These are phyloP conservation scores for Adelognathus sp. DNA, from an alignment of 2,888 invertebrate species.

Conservation along the genomic window DNA sequence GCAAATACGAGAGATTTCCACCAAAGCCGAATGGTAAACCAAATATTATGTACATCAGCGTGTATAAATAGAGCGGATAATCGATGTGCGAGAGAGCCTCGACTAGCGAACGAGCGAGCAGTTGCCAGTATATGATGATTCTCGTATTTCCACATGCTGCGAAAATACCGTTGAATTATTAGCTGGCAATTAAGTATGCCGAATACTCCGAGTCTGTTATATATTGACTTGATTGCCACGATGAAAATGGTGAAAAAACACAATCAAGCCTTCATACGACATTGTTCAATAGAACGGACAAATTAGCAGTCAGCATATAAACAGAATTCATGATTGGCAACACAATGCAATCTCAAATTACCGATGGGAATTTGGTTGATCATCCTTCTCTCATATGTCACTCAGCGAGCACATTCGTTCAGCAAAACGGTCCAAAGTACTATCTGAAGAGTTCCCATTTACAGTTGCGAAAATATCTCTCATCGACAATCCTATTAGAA, in stretches of 20 bases:
- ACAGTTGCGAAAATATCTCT: background rate
- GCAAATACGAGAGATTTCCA: conserved; percentile 11
- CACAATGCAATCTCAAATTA: too few relatives aligned
- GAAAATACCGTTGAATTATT: conserved; percentile 8
- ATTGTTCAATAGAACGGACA: too few relatives aligned
- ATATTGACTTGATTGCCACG: background rate
- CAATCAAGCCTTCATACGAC: background rate
- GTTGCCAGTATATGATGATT: background rate
- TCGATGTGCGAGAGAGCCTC: conserved; percentile 5
- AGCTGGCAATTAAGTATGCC: conserved; percentile 1
- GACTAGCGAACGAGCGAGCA: background rate
- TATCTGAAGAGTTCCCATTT: background rate
- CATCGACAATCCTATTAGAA: background rate
- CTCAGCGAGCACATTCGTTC: too few relatives aligned
- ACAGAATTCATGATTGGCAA: too few relatives aligned
- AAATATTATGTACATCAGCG: conserved; percentile 22
- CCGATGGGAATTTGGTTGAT: too few relatives aligned
- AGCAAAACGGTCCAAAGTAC: too few relatives aligned
- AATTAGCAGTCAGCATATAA: too few relatives aligned
- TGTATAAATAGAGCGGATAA: conserved; percentile 22
- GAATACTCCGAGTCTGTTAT: background rate
- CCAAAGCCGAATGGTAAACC: background rate
- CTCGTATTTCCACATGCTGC: background rate
- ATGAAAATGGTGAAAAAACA: background rate
- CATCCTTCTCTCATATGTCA: too few relatives aligned